Evolutionary conservation across 2,888 invertebrate species (phyloP).

Genomic region (Cenopis cana): DNA sequence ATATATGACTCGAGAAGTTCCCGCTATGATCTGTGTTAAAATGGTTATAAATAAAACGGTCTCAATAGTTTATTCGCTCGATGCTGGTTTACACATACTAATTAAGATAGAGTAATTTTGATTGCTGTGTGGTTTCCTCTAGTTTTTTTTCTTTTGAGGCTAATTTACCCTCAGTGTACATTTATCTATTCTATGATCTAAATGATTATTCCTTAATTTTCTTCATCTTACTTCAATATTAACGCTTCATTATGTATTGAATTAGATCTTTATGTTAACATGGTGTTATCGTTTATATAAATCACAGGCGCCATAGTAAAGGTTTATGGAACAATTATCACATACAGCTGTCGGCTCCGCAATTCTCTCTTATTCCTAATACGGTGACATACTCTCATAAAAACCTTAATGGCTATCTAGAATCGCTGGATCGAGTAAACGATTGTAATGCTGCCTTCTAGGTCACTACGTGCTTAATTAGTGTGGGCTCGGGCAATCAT

Average conservation of each 20-base stretch:
- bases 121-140: not conserved
- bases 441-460: slow-evolving; percentile 68
- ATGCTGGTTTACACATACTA: not conserved
- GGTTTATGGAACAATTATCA: slow-evolving; percentile 47
- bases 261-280: not conserved
- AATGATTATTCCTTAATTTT: not conserved
- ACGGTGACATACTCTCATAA: slow-evolving; percentile 68
- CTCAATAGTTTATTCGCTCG: slow-evolving; percentile 22
- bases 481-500: slow-evolving; percentile 67
- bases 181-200: not conserved
- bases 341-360: slow-evolving; percentile 52
- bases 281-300: slow-evolving; percentile 9
- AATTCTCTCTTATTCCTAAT: slow-evolving; percentile 62
- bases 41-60: slow-evolving; percentile 30
- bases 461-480: slow-evolving; percentile 73
- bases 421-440: slow-evolving; percentile 56
- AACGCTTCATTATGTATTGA: not conserved
- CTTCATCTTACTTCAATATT: not conserved
- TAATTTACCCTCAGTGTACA: not conserved
- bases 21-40: slow-evolving; percentile 31
- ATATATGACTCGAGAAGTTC: slow-evolving; percentile 16
- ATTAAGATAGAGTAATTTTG: not conserved
- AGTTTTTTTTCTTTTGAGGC: too few relatives aligned
- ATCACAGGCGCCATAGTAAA: slow-evolving; percentile 9
- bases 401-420: slow-evolving; percentile 54